Evolutionary conservation across 1,140 invertebrate species (phyloP), one percentile per base, ranked within the genome.

Genomic region (Drosophila kohkoa): DNA sequence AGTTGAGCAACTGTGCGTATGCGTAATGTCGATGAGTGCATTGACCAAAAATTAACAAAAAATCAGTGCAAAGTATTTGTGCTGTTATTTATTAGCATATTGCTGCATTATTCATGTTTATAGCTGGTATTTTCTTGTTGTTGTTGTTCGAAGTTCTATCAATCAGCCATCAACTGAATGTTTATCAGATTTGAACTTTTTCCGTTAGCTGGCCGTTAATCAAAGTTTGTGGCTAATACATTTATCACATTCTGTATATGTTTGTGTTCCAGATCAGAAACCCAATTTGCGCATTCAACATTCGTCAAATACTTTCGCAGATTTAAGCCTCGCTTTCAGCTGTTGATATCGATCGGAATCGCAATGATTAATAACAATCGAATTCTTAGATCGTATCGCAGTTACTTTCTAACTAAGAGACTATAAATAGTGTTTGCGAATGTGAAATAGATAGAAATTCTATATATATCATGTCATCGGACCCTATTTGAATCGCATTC

Each of bases 21-120:
- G 35, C 5, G 35, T 45, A 62, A 69, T 7, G 32, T 52, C 1
- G 28, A 11, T 16, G 25, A 25, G n/a, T 67, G 28, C 28, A 52
- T 35, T 49, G 48, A 20, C 11, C 16, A 28, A 38, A 35, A 3
- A 10, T 2, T 25, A 3, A 3, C 20, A 25, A 25, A 25, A 8
- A 38, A 38, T 38, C 7, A 38, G 3, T 38, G 10, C 35, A 10
- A 38, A 38, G 35, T 10, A 38, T 10, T 10, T 38, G 35, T 38
- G 35, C 35, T 38, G 35, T 38, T 38, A 38, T 38, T 38, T 38
- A 38, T 38, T 38, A 38, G 35, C 35, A 38, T 38, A 10, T 38
- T 10, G 7, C 8, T 38, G 35, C 30, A 32, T 32, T 32, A 32
- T 6, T 32, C 7, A 32, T 32, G 5, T 32, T 32, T 5, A 32